Percentiles rank a stretch among this genome's conserved stretches.
These are phyloP conservation scores for Gymnocheta viridis DNA, from an alignment of 2,888 invertebrate species.

Conservation along the genomic window DNA sequence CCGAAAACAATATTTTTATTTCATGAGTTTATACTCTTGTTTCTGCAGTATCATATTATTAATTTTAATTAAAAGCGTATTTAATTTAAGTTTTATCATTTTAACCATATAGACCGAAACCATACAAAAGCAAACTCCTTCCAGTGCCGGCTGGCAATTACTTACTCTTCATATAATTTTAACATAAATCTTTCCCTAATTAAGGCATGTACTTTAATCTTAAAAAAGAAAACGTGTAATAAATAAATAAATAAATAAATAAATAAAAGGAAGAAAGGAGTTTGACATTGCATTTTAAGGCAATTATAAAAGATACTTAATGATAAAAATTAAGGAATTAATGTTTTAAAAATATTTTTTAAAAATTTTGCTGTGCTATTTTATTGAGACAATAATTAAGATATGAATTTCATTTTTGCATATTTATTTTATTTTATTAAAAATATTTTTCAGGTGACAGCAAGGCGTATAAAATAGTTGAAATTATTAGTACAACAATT, in stretches of 20 bases:
- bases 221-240: too few species aligned
- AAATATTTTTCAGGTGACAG: too few species aligned
- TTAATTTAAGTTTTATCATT: constrained; percentile 59
- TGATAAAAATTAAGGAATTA: background rate
- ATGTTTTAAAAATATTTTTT: too few species aligned
- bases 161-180: constrained; percentile 46
- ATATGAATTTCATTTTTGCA: too few species aligned
- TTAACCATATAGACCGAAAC: constrained; percentile 36
- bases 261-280: background rate
- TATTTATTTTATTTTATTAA: too few species aligned
- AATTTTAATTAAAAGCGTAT: constrained; percentile 63
- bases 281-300: background rate
- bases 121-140: background rate
- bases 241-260: constrained; percentile 6
- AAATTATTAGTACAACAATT: too few species aligned
- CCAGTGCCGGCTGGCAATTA: constrained; percentile 20
- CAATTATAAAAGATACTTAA: background rate
- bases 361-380: too few species aligned
- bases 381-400: too few species aligned
- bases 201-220: constrained; percentile 21
- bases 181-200: constrained; percentile 58
- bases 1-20: background rate
- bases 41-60: constrained; percentile 4
- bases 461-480: too few species aligned
- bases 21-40: background rate